Percentiles rank a stretch among this genome's conserved stretches.
phyloP scores from a whole-genome alignment of 2,888 invertebrate species.

The Drosophila colorata region DNA sequence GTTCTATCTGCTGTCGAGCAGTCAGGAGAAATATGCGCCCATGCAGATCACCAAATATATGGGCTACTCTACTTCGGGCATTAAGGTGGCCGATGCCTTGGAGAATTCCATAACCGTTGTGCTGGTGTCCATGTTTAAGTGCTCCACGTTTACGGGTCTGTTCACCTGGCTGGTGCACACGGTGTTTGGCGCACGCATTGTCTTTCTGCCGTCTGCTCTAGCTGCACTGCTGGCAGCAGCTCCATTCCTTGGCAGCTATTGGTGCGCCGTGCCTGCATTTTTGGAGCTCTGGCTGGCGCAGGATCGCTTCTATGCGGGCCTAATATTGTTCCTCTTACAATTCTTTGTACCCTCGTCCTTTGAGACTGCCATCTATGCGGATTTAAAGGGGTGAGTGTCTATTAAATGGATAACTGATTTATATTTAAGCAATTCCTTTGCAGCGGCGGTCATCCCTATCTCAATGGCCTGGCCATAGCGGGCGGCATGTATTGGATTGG shows the following conservation, averaged over 20 bases:
- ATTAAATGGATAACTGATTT: background rate
- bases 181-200: conserved; percentile 96
- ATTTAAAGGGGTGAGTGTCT: conserved; percentile 94
- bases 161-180: conserved; percentile 99
- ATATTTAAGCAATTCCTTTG: conserved; percentile 2
- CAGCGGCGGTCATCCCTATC: conserved; percentile 97
- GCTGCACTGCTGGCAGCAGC: conserved; percentile 97
- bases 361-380: conserved; percentile 97
- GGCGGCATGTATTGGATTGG: conserved; percentile 99
- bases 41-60: conserved; percentile 94
- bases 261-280: conserved; percentile 97
- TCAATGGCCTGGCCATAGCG: conserved; percentile 98
- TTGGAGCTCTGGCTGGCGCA: conserved; percentile 97
- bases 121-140: conserved; percentile 97
- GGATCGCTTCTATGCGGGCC: conserved; percentile 92
- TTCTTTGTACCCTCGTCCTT: conserved; percentile 95
- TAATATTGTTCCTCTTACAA: conserved; percentile 92
- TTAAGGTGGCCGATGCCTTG: conserved; percentile 92
- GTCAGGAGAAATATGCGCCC: conserved; percentile 95
- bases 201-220: conserved; percentile 94
- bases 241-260: conserved; percentile 97
- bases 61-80: conserved; percentile 91
- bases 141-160: conserved; percentile 98
- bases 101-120: conserved; percentile 97
- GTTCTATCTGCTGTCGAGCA: conserved; percentile 96